These are phyloP conservation scores for Aleadryas rufinucha DNA, from an alignment of 2,113 vertebrate species.

Conservation along the genomic window DNA sequence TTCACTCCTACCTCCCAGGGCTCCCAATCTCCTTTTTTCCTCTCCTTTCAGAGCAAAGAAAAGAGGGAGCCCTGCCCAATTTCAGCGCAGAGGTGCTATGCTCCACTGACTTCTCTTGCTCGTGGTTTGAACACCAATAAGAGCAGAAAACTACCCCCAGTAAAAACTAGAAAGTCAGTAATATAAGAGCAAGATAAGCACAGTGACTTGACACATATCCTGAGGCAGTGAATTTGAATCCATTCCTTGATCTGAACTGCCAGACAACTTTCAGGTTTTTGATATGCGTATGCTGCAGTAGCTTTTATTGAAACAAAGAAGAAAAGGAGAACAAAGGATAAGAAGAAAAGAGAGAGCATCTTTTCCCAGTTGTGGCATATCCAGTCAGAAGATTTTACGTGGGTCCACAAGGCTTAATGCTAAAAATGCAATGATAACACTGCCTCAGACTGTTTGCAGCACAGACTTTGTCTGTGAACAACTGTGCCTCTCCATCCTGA, in stretches of 20 bases:
- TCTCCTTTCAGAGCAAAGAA: neutral
- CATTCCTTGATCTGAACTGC: conserved; percentile 65
- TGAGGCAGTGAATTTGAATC: conserved; percentile 70
- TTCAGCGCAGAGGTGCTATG: neutral
- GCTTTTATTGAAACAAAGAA: conserved; percentile 50
- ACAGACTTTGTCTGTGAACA: neutral
- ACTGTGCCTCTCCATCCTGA: neutral
- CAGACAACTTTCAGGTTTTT: conserved; percentile 64
- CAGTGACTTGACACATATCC: conserved; percentile 62
- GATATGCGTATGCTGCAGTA: conserved; percentile 46
- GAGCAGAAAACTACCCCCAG: neutral
- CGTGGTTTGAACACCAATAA: neutral
- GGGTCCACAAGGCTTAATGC: neutral
- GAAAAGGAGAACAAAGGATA: conserved; percentile 47
- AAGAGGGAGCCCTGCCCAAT: neutral
- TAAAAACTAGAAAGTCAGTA: conserved; percentile 45
- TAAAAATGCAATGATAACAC: neutral
- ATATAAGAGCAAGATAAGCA: conserved; percentile 24
- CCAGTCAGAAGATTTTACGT: neutral
- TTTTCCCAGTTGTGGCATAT: neutral
- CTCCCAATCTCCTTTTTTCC: neutral
- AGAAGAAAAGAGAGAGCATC: neutral
- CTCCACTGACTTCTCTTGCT: neutral
- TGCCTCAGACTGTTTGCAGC: neutral
- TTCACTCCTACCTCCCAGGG: neutral